Percentiles rank a stretch among this genome's conserved stretches.
These are phyloP conservation scores for Parelbella ahira DNA, from an alignment of 2,888 invertebrate genomes.

Conservation along the genomic window DNA sequence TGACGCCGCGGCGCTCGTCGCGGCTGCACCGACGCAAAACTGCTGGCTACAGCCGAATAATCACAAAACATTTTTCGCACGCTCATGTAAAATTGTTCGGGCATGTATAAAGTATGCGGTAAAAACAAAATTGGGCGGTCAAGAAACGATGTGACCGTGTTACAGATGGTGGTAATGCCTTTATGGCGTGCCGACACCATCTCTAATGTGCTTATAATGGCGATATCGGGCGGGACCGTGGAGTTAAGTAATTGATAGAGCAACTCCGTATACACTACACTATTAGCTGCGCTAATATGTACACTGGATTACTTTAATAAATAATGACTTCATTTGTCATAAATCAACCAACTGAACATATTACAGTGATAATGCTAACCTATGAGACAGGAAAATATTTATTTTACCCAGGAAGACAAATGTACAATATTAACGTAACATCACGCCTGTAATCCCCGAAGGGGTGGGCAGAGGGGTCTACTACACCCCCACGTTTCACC, in stretches of 20 bases:
- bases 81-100: slow-evolving; percentile 54
- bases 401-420: slow-evolving; percentile 1
- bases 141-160: slow-evolving; percentile 75
- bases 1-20: slow-evolving; percentile 40
- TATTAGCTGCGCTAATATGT: slow-evolving; percentile 58
- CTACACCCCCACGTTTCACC: no score
- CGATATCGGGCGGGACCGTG: slow-evolving; percentile 59
- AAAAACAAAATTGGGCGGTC: slow-evolving; percentile 67
- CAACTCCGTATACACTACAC: slow-evolving; percentile 55
- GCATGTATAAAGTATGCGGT: slow-evolving; percentile 51
- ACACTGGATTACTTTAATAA: slow-evolving; percentile 33
- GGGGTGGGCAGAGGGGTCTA: no score
- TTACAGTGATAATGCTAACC: slow-evolving; percentile 12
- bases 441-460: no score
- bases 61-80: slow-evolving; percentile 58
- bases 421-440: no score
- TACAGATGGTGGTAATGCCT: slow-evolving; percentile 67
- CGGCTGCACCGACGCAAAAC: no score
- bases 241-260: slow-evolving; percentile 74
- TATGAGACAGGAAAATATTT: slow-evolving; percentile 12
- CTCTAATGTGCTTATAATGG: slow-evolving; percentile 76
- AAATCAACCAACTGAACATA: slow-evolving; percentile 19
- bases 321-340: slow-evolving; percentile 36
- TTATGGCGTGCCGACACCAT: slow-evolving; percentile 68
- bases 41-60: no score